Evolutionary conservation across 2,113 vertebrate species (phyloP), one percentile per base, ranked within the genome.

Genomic region (Planiliza haematocheilus): DNA sequence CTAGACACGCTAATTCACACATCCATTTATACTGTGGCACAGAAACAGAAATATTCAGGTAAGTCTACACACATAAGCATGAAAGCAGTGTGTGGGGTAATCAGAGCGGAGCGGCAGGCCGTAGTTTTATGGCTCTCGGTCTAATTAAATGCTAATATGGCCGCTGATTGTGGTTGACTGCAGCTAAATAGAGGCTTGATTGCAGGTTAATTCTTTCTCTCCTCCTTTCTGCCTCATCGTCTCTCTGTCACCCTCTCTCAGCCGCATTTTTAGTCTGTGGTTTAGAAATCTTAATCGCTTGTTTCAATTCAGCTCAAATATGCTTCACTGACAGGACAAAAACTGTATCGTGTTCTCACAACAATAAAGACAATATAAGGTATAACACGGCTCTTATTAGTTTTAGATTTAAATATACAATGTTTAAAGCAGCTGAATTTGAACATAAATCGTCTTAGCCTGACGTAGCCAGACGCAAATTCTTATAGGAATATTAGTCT

Each of bases 101-200:
- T 89, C 88, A 82, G 85, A 87, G 88, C 70, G 20, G 49, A 79
- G 83, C 78, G 60, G 79, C 76, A 79, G 81, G 73, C 73, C 38
- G 50, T 58, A 85, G 73, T 81, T 77, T n/a, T 87, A 81, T 77
- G 76, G 63, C 76, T 84, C 73, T 84, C 64, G 14, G 58, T 63
- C 83, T 86, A 86, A 90, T 90, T 84, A 86, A 84, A 90, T 81
- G 81, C 68, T 87, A 89, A 90, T 87, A 77, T 39, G 81, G 68
- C 71, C 45, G 50, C 76, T 83, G 87, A 87, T 87, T 86, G 86
- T 87, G 70, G 81, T 55, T 77, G 84, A 82, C 81, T 84, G 81
- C 81, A 70, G 83, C 81, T 87, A 84, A 90, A 87, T 63, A 65
- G 78, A 75, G 60, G 82, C 78, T 61, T 86, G 83, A 86, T 88